phyloP scores from a whole-genome alignment of 2,113 vertebrate species.

The Tringa solitaria region DNA sequence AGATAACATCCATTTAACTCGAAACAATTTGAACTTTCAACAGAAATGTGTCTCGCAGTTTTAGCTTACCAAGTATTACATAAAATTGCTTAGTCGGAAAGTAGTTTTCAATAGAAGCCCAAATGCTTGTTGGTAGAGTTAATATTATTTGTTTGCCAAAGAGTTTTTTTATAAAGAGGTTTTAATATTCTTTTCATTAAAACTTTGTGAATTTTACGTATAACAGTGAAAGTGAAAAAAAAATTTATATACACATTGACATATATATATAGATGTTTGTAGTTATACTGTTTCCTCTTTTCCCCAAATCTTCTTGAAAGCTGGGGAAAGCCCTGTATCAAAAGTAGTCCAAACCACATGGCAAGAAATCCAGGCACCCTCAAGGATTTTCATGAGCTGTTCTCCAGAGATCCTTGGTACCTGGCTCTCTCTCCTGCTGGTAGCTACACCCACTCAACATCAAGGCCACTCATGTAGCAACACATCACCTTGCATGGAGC shows the following conservation, averaged over 20 bases:
- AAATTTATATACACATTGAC: not conserved
- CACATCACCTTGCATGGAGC: not conserved
- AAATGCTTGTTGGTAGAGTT: not conserved
- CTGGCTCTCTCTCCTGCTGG: not conserved
- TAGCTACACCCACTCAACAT: not conserved
- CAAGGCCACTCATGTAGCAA: not conserved
- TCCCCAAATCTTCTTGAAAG: not conserved
- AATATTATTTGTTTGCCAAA: not conserved
- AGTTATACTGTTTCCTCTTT: not conserved
- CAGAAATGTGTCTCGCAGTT: not conserved
- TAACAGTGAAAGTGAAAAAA: not conserved
- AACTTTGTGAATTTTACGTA: not conserved
- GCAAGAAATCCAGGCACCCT: not conserved
- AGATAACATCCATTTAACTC: not conserved
- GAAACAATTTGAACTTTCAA: not conserved
- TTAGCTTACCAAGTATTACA: not conserved
- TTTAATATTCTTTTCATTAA: not conserved
- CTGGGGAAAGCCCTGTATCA: not conserved
- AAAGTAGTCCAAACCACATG: not conserved
- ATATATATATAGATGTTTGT: not conserved
- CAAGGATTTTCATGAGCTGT: not conserved
- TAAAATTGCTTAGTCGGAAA: not conserved
- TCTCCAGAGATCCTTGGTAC: not conserved
- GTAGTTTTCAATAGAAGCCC: not conserved
- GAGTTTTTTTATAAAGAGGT: not conserved